A percentile compares a stretch with the other conserved stretches of the same genome.
Evolutionary conservation across 2,113 vertebrate genomes (phyloP).

Genomic region (Accipiter virgatus): DNA sequence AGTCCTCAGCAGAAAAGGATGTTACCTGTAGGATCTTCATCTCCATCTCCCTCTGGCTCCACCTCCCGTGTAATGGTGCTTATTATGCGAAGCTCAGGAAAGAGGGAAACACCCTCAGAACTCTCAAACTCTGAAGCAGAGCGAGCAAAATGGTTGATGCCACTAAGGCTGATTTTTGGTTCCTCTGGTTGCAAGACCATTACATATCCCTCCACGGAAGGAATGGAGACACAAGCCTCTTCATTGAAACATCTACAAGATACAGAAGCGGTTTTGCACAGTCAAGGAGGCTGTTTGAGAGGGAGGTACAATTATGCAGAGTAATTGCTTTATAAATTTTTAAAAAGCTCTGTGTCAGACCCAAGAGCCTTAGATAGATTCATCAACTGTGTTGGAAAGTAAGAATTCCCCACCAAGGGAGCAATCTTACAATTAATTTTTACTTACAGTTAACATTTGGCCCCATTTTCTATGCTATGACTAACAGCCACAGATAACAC

Average conservation of each 20-base stretch:
- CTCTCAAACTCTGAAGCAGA: constrained; percentile 93
- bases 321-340: constrained; percentile 23
- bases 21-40: constrained; percentile 91
- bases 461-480: neutral
- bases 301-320: neutral
- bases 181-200: constrained; percentile 97
- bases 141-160: constrained; percentile 96
- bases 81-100: constrained; percentile 94
- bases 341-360: neutral
- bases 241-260: constrained; percentile 84
- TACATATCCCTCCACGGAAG: constrained; percentile 86
- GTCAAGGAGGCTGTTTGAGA: neutral
- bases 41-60: constrained; percentile 84
- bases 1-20: accelerated
- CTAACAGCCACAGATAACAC: neutral
- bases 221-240: constrained; percentile 84
- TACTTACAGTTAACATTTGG: constrained; percentile 34
- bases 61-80: constrained; percentile 96
- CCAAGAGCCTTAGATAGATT: constrained; percentile 22
- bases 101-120: constrained; percentile 86
- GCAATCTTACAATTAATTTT: constrained; percentile 11
- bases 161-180: constrained; percentile 95
- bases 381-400: neutral
- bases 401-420: neutral
- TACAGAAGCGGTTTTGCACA: neutral